Conservation (phyloP, 2,888 invertebrate genomes). For the Zaprionus obscuricornis region DNA sequence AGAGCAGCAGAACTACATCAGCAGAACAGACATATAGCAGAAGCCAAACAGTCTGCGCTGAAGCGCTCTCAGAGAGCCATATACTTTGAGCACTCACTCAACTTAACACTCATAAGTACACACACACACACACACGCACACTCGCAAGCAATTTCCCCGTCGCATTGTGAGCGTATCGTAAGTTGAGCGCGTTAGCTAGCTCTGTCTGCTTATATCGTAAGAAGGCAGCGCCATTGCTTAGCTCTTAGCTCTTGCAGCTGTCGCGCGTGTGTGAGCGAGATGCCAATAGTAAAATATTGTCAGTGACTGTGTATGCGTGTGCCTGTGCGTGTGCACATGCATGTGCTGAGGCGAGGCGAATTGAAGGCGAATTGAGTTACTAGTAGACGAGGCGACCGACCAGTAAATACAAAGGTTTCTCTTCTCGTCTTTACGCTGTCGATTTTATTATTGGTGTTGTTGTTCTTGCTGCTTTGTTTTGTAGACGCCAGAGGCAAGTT, state of each 20-base stretch:
- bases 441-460: conserved; percentile 16
- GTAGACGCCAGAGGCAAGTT: conserved; percentile 60
- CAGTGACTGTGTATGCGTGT: background rate
- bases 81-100: conserved; percentile 15
- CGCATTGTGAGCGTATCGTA: conserved; percentile 64
- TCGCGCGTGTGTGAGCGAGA: conserved; percentile 52
- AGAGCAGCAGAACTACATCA: conserved; percentile 4
- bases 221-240: conserved; percentile 72
- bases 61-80: conserved; percentile 26
- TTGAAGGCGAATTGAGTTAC: conserved; percentile 63
- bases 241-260: conserved; percentile 45
- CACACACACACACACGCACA: conserved; percentile 12
- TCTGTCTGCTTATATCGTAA: conserved; percentile 67
- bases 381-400: conserved; percentile 44
- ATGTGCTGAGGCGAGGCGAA: conserved; percentile 53
- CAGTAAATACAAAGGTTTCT: conserved; percentile 44
- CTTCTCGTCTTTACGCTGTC: background rate
- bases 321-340: conserved; percentile 1
- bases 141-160: conserved; percentile 58
- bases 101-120: conserved; percentile 3
- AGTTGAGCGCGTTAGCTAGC: conserved; percentile 53
- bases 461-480: conserved; percentile 41
- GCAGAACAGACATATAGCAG: conserved; percentile 13
- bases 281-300: conserved; percentile 36
- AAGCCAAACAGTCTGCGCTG: conserved; percentile 65